phyloP scores from a whole-genome alignment of 2,113 vertebrate genomes.

The Hiodon tergisus region DNA sequence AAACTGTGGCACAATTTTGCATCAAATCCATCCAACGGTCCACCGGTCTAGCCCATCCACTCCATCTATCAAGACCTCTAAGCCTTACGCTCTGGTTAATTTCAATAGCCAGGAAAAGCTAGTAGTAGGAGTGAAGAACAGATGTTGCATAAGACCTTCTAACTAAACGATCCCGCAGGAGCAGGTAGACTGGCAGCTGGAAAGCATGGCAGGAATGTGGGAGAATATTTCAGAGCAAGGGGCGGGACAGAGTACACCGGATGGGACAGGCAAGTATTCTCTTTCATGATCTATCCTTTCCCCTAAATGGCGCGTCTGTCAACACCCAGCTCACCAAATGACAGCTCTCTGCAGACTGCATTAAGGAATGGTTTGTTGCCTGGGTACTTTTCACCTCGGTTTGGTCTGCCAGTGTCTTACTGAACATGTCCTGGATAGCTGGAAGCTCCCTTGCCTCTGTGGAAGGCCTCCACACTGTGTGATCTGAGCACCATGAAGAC shows the following conservation, averaged over 20 bases:
- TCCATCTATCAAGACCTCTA: background rate
- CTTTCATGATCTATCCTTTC: slow-evolving; percentile 16
- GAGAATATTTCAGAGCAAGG: slow-evolving; percentile 33
- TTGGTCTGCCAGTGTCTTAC: slow-evolving; percentile 44
- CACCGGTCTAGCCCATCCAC: too few species aligned
- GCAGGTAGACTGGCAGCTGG: slow-evolving; percentile 36
- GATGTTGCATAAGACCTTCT: slow-evolving; percentile 49
- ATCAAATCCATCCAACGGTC: background rate
- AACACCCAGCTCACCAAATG: slow-evolving; percentile 8
- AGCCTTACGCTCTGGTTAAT: background rate
- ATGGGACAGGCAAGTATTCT: slow-evolving; percentile 25
- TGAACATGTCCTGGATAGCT: slow-evolving; percentile 35
- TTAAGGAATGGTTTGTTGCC: slow-evolving; percentile 40
- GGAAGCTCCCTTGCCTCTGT: slow-evolving; percentile 33
- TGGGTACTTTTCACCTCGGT: slow-evolving; percentile 46
- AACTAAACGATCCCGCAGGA: slow-evolving; percentile 45
- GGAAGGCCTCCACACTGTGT: slow-evolving; percentile 26
- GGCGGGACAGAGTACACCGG: slow-evolving; percentile 29
- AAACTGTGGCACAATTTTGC: too few species aligned
- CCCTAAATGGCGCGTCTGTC: slow-evolving; percentile 4
- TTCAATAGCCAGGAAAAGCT: background rate
- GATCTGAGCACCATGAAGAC: slow-evolving; percentile 24
- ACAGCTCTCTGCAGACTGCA: slow-evolving; percentile 24
- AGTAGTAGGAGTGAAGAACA: slow-evolving; percentile 40
- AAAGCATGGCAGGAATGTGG: slow-evolving; percentile 51